Evolutionary conservation across 2,113 vertebrate species (phyloP), one percentile per base, ranked within the genome.

Genomic region (Coptodon bakossiorum): DNA sequence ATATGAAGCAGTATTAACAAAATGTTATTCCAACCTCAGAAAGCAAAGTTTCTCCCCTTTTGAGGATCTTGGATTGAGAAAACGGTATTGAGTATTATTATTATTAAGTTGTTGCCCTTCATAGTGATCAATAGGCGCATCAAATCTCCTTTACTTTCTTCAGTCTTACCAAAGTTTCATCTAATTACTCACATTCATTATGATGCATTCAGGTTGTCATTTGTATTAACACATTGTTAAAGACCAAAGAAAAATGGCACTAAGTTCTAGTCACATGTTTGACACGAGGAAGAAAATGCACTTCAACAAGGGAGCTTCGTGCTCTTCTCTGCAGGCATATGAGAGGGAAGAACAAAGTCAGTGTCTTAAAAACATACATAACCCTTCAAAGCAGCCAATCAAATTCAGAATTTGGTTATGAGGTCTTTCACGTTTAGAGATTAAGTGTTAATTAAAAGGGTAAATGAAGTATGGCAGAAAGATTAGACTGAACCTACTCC

Each of bases 381-480:
- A 48, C 43, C 17, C 13, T 81, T 81, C 80, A 82, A 87, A 76
- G 66, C 4, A 82, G 66, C 31, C 43, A 66, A 63, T 83, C 53
- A 76, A 59, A 68, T 63, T 87, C 50, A 83, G 50, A 52, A 59
- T 68, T n/a, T 27, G 56, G 43, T 56, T 73, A 13, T 48, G 48
- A 85, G 43, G 22, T 71, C 43, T 53, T 86, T 78, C 34, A 56
- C 19, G 16, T 80, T 61, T 91, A 79, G 78, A 90, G 83, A 89
- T 87, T 85, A 80, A 78, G 53, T 82, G 84, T 86, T 94, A 89
- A 91, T 93, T 90, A 90, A 83, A 54, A 79, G 76, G 68, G 34
- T 76, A 71, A 92, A 90, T 91, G 27, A 89, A 87, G 56, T 71
- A 56, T 83, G 88, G 27, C 17, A 53, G 56, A 87, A 82, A 84